A percentile compares a stretch with the other conserved stretches of the same genome.
Evolutionary conservation across 2,113 vertebrate species (phyloP).

Genomic region (Psilopsiagon aurifrons): DNA sequence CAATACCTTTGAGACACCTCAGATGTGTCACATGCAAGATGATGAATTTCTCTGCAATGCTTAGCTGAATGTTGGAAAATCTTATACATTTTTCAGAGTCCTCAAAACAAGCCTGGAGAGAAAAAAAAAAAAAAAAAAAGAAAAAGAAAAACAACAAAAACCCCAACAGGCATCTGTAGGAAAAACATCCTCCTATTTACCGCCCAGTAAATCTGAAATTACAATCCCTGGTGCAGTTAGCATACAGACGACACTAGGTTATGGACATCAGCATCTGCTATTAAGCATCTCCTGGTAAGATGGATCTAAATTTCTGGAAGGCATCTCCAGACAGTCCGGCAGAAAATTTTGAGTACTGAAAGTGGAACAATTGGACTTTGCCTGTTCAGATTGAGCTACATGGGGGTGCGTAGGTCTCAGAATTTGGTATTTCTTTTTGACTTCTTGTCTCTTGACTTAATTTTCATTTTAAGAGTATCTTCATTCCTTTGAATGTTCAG

Average conservation of each 20-base stretch:
- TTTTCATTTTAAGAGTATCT: neutral
- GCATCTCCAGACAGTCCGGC: neutral
- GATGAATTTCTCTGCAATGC: neutral
- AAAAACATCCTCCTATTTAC: neutral
- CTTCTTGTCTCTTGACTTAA: neutral
- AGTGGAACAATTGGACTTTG: neutral
- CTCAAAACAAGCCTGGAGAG: neutral
- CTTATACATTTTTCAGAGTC: neutral
- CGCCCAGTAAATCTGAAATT: neutral
- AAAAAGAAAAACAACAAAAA: neutral
- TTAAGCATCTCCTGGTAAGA: neutral
- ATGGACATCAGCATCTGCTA: neutral
- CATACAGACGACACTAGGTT: neutral
- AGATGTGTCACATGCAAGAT: neutral
- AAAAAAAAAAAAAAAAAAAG: neutral
- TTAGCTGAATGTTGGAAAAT: neutral
- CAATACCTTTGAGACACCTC: neutral
- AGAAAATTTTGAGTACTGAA: neutral
- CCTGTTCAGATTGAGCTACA: neutral
- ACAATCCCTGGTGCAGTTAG: neutral
- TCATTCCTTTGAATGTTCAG: neutral
- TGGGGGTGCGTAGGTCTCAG: rapidly evolving
- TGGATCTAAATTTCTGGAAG: neutral
- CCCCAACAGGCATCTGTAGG: neutral
- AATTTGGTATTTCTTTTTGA: neutral